These are phyloP conservation scores for Drosophila seguyi DNA, from an alignment of 1,140 invertebrate genomes.

Conservation along the genomic window DNA sequence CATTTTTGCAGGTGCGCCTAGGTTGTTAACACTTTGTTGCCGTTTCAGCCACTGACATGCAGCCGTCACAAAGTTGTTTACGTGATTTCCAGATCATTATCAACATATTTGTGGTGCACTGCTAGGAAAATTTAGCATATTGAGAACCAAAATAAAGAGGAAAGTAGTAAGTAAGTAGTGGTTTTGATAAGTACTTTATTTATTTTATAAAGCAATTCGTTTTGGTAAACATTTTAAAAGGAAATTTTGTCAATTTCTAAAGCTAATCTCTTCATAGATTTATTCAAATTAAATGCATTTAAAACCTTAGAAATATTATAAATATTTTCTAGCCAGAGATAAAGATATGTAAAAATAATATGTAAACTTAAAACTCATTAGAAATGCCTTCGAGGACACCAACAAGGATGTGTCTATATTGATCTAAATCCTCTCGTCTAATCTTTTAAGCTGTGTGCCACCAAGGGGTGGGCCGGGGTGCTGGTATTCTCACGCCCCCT, in stretches of 20 bases:
- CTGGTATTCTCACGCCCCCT: conserved; percentile 37
- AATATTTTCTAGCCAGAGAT: not conserved
- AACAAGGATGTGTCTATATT: not conserved
- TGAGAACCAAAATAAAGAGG: too few relatives aligned
- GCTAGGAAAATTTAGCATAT: not conserved
- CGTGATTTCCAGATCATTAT: conserved; percentile 55
- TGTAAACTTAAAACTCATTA: not conserved
- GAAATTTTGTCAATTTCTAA: too few relatives aligned
- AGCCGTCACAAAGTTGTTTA: conserved; percentile 59
- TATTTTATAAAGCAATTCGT: too few relatives aligned
- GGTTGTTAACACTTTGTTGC: conserved; percentile 75
- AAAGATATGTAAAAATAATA: not conserved
- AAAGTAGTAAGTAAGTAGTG: too few relatives aligned
- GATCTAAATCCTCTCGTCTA: conserved; percentile 21
- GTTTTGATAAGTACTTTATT: too few relatives aligned
- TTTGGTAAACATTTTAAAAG: not conserved
- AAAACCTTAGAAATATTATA: too few relatives aligned
- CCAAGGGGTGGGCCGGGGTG: not conserved
- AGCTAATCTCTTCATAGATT: too few relatives aligned
- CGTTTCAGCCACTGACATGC: conserved; percentile 59
- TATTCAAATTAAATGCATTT: too few relatives aligned
- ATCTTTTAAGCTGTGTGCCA: conserved; percentile 22
- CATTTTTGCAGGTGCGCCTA: conserved; percentile 67
- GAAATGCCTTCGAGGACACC: conserved; percentile 1
- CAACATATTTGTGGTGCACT: conserved; percentile 58